A percentile compares a stretch with the other conserved stretches of the same genome.
phyloP scores from a whole-genome alignment of 2,113 vertebrate genomes.

The Heterotilapia buettikoferi region DNA sequence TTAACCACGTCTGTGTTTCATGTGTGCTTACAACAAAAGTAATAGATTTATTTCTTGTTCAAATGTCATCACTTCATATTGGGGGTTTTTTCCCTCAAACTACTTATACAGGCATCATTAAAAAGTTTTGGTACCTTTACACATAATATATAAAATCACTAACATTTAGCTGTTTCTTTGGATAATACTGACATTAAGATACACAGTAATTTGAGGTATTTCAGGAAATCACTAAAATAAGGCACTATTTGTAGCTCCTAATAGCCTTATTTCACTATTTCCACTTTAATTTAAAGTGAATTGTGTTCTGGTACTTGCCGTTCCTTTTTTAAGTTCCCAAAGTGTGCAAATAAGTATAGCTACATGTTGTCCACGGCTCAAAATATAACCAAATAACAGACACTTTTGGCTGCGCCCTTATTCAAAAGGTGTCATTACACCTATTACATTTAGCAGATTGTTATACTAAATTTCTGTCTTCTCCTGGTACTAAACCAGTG shows the following conservation, averaged over 20 bases:
- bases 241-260: neutral
- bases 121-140: neutral
- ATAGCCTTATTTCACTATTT: neutral
- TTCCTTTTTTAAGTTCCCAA: neutral
- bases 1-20: neutral
- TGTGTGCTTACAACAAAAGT: neutral
- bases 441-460: neutral
- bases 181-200: neutral
- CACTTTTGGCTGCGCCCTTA: neutral
- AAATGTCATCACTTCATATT: neutral
- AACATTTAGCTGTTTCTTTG: neutral
- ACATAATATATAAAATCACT: neutral
- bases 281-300: fast-evolving
- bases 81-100: fast-evolving
- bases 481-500: neutral
- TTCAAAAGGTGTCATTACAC: neutral
- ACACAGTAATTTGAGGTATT: neutral
- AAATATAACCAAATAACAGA: neutral
- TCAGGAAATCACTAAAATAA: neutral
- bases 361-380: neutral
- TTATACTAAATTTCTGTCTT: neutral
- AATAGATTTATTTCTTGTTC: neutral
- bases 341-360: neutral
- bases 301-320: neutral
- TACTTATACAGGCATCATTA: neutral